phyloP scores from a whole-genome alignment of 2,113 vertebrate genomes.

The Marmota flaviventris region DNA sequence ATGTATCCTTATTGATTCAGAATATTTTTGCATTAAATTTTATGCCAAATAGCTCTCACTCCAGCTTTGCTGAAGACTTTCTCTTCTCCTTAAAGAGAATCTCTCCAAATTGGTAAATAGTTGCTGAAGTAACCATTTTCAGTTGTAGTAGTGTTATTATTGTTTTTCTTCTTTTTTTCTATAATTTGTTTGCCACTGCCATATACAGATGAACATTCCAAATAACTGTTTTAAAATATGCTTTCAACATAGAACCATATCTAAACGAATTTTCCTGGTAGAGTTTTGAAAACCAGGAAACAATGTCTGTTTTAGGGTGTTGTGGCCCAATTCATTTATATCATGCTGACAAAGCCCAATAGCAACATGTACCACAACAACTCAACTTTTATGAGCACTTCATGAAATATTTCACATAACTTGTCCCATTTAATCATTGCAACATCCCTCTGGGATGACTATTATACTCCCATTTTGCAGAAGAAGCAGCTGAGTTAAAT shows the following conservation, averaged over 20 bases:
- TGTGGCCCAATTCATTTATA: background rate
- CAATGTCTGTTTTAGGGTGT: background rate
- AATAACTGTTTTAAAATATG: constrained; percentile 18
- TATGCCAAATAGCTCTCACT: background rate
- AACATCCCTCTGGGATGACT: background rate
- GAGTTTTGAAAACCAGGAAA: background rate
- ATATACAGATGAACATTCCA: background rate
- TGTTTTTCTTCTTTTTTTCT: background rate
- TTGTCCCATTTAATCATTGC: background rate
- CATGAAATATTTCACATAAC: background rate
- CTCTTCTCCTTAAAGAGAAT: background rate
- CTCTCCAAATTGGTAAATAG: background rate
- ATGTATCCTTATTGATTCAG: background rate
- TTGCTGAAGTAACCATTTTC: background rate
- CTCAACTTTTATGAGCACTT: background rate
- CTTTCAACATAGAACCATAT: background rate
- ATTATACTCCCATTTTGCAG: background rate
- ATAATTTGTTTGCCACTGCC: background rate
- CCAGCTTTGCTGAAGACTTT: background rate
- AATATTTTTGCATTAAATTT: constrained; percentile 40
- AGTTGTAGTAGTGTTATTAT: background rate
- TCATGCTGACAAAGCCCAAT: background rate
- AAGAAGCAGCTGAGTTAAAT: background rate
- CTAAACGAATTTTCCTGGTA: constrained; percentile 40
- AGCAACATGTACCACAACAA: background rate